Base-by-base conservation (phyloP, 2,888 invertebrate genomes). In the Liopterus haemorrhoidalis region DNA sequence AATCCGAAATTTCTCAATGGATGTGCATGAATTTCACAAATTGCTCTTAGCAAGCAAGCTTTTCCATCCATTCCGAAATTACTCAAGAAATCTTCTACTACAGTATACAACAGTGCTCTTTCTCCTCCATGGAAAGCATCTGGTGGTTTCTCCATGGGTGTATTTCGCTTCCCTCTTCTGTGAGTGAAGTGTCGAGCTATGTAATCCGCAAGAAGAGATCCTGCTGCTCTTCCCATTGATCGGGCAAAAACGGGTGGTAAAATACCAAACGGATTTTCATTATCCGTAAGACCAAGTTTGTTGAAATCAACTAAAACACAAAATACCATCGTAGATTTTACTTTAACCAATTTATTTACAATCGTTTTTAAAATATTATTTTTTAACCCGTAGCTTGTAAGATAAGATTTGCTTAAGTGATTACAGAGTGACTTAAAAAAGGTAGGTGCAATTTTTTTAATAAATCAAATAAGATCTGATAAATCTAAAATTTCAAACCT, bases 21-120 rank as follows among this genome's bases (percentile, higher is more conserved):
- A 59, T 85, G 80, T 0, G 90, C 84, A 58, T 90, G 88, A 28
- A 89, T 81, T 67, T 90, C 90, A 58, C 90, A 90, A 49, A 90
- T 89, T 1, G 88, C 85, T 50, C 90, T 71, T 35, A 90, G 67
- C 1, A 90, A 66, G 60, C 90, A 90, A 2, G 87, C 87, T 59
- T 80, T 85, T 16, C 90, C 90, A 52, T 88, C 78, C 69, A 89
- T 68, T 1, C 89, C 89, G 51, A 90, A 84, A 55, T 84, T 87
- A 30, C 81, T 75, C 40, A 90, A 66, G 62, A 90, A 76, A 59
- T 89, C 87, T 63, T 89, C 89, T 1, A 85, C 78, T 3, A 82
- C 75, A 2, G 82, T 79, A 56, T 87, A 90, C 46, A 89, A 69
- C 47, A 90, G 64, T 1, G 87, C 87, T 58, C 88, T 76, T 69